phyloP scores from a whole-genome alignment of 2,797 vertebrate genomes.

The Malacoraja senta region DNA sequence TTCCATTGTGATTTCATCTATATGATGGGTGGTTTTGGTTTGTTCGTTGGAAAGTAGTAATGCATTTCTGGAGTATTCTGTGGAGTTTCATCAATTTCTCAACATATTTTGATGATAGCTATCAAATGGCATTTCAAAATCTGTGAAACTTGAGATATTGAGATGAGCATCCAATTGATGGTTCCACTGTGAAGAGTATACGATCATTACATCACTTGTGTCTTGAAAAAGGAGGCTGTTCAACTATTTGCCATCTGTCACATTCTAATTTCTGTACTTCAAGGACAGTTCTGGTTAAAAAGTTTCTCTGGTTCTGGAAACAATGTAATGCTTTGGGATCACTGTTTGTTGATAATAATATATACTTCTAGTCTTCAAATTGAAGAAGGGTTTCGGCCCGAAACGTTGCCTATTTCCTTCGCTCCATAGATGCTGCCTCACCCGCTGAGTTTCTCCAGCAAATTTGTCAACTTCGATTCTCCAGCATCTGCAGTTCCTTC shows the following conservation, averaged over 20 bases:
- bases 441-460: no score
- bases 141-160: background rate
- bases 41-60: background rate
- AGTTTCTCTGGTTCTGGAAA: background rate
- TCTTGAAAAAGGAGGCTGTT: background rate
- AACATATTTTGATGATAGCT: background rate
- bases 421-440: no score
- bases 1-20: background rate
- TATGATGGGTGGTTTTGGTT: background rate
- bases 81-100: background rate
- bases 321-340: background rate
- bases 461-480: no score
- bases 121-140: background rate
- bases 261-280: background rate
- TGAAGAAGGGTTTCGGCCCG: no score
- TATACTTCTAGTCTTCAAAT: background rate
- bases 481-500: no score
- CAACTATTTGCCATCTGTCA: background rate
- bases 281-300: background rate
- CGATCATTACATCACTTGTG: background rate
- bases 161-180: background rate
- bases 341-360: background rate
- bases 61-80: background rate
- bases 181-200: background rate
- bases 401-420: no score